Base-by-base conservation (phyloP, 1,140 invertebrate species). In the Drosophila rhopaloa region DNA sequence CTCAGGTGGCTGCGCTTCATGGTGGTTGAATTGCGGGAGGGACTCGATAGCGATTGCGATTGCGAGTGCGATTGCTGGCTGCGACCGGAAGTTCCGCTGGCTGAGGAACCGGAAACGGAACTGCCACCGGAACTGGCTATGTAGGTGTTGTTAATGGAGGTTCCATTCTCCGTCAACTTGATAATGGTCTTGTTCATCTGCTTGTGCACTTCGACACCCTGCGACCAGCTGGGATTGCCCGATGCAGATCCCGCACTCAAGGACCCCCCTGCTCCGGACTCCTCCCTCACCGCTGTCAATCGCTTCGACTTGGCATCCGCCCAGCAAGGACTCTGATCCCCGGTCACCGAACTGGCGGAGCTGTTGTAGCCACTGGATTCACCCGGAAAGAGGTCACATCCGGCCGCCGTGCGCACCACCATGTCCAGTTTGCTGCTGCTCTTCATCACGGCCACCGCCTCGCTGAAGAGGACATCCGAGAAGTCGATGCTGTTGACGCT, bases 401-500 rank as follows among this genome's bases (percentile, higher is more conserved):
- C 96, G 4, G 95, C 95, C 8, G 95, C 95, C 81, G 96, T 96
- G 35, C 95, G 93, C 13, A 97, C 94, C 13, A 95, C 85, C 67
- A 97, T 93, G 65, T 96, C 95, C 44, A 97, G 93, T 13, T 96
- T 94, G 51, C 95, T 94, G 27, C 95, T 95, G 8, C 94, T 94
- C 92, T 97, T 97, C 94, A 97, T 95, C 54, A 96, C 93, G 66
- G 95, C 94, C 53, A 97, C 95, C 9, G 96, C 96, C 94, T 97
- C 96, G 85, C 95, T 95, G 92, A 97, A 97, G 32, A 95, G 94
- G 57, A 97, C 95, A 78, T 96, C 94, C 19, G 94, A 93, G 86
- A 97, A 96, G 78, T 95, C 95, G 37, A 95, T 94, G 76, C 97
- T 97, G 91, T 99, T 99, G 92, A 98, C 98, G 81, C 96, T 95